Base-by-base conservation (phyloP, 2,113 vertebrate genomes). In the Capreolus pygargus region DNA sequence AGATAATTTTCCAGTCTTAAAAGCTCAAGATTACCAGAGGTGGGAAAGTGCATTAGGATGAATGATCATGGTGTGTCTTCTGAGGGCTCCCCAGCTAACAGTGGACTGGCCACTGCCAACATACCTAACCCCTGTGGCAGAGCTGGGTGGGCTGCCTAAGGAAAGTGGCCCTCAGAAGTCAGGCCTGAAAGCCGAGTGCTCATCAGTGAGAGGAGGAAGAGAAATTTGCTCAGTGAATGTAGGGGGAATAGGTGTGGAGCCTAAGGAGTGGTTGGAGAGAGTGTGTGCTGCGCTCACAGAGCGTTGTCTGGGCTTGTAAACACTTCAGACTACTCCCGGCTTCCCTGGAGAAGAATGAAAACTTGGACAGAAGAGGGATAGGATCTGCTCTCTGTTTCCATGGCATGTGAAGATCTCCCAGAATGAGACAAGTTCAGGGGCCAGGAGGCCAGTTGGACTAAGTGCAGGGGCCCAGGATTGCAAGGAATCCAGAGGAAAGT, bases 211-310 rank as follows among this genome's bases (percentile, higher is more conserved):
- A 90, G 54, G 9, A 25, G 30, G 3, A 12, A 25, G 10, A 58
- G 27, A 5, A 36, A 25, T 23, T 9, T 55, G 21, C 52, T 54
- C 52, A 8, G 58, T 58, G 54, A n/a, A 45, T 12, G 1, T 1
- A n/a, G 23, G 10, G 55, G 14, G 27, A 13, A 10, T 19, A 1
- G 1, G 33, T 2, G 10, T 45, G 4, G 36, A 64, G 13, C 52
- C 52, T 17, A 6, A 36, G 19, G 2, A 36, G n/a, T 1, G 5
- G 55, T 8, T 21, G 27, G 3, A 10, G 2, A 64, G 3, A 14
- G 28, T 30, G 33, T 61, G 21, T 21, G 28, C 17, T 15, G 6
- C 3, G 2, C 4, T 14, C 61, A 30, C 17, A 21, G 36, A 28
- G 21, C 60, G 9, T 76, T 3, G 0, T 13, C 54, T 86, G 57